Evolutionary conservation across 2,113 vertebrate genomes (phyloP), one percentile per base, ranked within the genome.

Genomic region (Dascyllus trimaculatus): DNA sequence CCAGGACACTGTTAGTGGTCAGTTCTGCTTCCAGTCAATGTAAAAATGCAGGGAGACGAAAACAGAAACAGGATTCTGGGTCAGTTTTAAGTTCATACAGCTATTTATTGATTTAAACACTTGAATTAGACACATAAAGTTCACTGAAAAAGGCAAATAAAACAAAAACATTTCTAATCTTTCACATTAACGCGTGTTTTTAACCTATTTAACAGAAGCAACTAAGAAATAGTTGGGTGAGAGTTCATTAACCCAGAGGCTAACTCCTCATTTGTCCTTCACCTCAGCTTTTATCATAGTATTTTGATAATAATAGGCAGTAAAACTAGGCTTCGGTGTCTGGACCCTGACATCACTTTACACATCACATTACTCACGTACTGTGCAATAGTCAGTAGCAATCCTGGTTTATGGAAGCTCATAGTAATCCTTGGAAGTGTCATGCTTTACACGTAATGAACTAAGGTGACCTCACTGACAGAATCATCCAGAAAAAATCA

Each of bases 221-320:
- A 25, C 62, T 26, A 67, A 64, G 53, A 72, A 75, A 80, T 45
- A 3, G 26, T 67, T 67, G 11, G 68, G 66, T n/a, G 43, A 73
- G 76, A 89, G 90, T 88, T 91, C 91, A 79, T 78, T 89, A 78
- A 89, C 89, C 88, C 58, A 35, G 62, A 61, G 73, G 61, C 51
- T 65, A 70, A 73, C 53, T 29, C 11, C 48, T 35, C 19, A 53
- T 25, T 14, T 91, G 89, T 81, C 94, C 93, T 95, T 94, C 91
- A 95, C 79, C 92, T 90, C 69, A 74, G 65, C 48, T 74, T 93
- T 91, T 92, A 91, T 88, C 78, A 8, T 60, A 66, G 75, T 85
- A 62, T 88, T 90, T 89, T 83, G 83, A 90, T 89, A 87, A 88
- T 92, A 89, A 89, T 45, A 53, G 74, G 78, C 83, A 84, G 77